A percentile compares a stretch with the other conserved stretches of the same genome.
Evolutionary conservation across 1,140 invertebrate species (phyloP).

Genomic region (Drosophila auraria): DNA sequence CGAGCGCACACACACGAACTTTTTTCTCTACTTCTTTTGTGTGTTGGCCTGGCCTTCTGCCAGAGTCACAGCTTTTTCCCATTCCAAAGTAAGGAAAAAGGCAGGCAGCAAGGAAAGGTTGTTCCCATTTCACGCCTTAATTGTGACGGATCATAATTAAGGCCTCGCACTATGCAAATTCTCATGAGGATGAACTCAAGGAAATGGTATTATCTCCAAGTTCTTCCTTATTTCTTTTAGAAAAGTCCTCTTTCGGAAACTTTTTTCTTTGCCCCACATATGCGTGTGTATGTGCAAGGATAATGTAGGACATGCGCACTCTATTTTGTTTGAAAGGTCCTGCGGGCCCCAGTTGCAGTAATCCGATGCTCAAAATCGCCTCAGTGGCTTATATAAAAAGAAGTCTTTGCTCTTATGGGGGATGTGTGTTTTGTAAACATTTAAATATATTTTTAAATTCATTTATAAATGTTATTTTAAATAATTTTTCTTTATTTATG

Average conservation of each 20-base stretch:
- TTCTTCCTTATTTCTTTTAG: conserved; percentile 18
- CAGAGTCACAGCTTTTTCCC: conserved; percentile 33
- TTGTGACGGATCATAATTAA: conserved; percentile 16
- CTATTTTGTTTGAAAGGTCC: conserved; percentile 57
- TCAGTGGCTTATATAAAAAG: conserved; percentile 61
- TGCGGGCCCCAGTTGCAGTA: conserved; percentile 53
- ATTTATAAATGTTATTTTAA: background rate
- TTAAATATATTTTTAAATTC: background rate
- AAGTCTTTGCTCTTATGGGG: background rate
- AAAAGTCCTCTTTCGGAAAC: background rate
- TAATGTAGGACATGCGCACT: conserved; percentile 76
- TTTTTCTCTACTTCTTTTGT: conserved; percentile 50
- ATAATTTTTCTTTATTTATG: background rate
- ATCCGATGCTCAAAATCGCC: conserved; percentile 24
- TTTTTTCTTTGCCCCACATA: conserved; percentile 10
- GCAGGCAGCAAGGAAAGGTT: background rate
- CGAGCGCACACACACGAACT: conserved; percentile 2
- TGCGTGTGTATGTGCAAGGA: conserved; percentile 47
- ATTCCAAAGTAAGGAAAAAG: background rate
- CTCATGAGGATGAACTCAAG: background rate
- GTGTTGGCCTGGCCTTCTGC: conserved; percentile 34
- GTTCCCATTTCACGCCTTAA: conserved; percentile 13
- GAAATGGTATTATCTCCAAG: conserved; percentile 15
- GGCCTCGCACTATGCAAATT: conserved; percentile 3
- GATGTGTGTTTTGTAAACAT: conserved; percentile 23